Conservation (phyloP, 1,140 invertebrate species). For the Thaumetopoea pityocampa region DNA sequence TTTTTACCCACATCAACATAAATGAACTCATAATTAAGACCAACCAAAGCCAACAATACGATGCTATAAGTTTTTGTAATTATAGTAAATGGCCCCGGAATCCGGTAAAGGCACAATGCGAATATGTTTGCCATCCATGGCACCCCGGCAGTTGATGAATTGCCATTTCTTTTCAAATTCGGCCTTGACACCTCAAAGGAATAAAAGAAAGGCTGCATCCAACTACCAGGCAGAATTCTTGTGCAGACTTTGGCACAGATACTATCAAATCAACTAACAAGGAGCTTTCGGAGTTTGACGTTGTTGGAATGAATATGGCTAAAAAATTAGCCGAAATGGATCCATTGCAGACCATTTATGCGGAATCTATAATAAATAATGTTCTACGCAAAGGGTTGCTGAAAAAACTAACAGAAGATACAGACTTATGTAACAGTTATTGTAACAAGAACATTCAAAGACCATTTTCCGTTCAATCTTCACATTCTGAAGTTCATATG, state of each 20-base stretch:
- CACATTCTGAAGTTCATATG: slow-evolving; percentile 2
- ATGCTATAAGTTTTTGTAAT: slow-evolving; percentile 1
- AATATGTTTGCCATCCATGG: too few relatives aligned
- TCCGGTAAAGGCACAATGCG: background rate
- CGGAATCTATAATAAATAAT: slow-evolving; percentile 20
- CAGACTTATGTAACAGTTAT: slow-evolving; percentile 8
- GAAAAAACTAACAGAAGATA: slow-evolving; percentile 15
- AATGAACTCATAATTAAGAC: slow-evolving; percentile 2
- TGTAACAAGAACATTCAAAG: too few relatives aligned
- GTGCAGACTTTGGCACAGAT: background rate
- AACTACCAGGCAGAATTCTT: slow-evolving; percentile 2
- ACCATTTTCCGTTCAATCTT: slow-evolving; percentile 1
- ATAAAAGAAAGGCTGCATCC: background rate
- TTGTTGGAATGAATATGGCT: slow-evolving; percentile 12
- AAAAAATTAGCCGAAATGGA: slow-evolving; percentile 21
- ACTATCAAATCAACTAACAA: slow-evolving; percentile 2
- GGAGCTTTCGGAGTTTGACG: slow-evolving; percentile 15
- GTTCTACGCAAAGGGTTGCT: slow-evolving; percentile 11
- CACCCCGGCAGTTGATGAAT: too few relatives aligned
- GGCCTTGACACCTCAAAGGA: slow-evolving; percentile 2
- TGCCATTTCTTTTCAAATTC: too few relatives aligned
- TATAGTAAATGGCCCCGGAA: background rate
- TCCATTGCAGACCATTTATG: slow-evolving; percentile 13
- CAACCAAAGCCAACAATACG: background rate
- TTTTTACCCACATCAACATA: slow-evolving; percentile 1